These are phyloP conservation scores for Lumbricus terrestris DNA, from an alignment of 2,888 invertebrate species.

Conservation along the genomic window DNA sequence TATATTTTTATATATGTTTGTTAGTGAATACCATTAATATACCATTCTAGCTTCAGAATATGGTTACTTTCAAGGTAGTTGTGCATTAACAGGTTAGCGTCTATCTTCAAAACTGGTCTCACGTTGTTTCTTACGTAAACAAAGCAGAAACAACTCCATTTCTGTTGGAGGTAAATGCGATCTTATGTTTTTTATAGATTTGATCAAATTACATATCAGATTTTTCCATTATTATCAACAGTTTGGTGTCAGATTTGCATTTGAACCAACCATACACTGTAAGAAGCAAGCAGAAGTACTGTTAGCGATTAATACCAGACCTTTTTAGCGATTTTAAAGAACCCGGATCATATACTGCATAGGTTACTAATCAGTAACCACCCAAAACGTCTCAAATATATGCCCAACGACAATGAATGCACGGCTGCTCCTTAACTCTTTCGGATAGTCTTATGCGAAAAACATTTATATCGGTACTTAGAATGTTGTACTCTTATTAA, in stretches of 20 bases:
- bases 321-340: no score
- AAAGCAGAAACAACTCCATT: slow-evolving; percentile 75
- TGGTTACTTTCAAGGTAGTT: background rate
- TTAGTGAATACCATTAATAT: background rate
- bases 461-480: no score
- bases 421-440: no score
- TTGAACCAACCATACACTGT: no score
- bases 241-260: background rate
- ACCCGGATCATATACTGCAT: no score
- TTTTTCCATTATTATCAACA: background rate
- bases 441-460: no score
- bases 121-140: slow-evolving; percentile 92
- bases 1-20: background rate
- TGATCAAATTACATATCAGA: background rate
- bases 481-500: no score
- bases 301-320: no score
- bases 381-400: no score
- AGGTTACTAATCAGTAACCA: no score
- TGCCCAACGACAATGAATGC: no score
- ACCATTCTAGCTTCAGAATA: background rate
- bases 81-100: slow-evolving; percentile 71
- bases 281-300: no score
- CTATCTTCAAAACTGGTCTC: slow-evolving; percentile 96
- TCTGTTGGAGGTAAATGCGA: slow-evolving; percentile 35
- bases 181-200: background rate